These are phyloP conservation scores for Dipus sagitta DNA, from an alignment of 2,797 vertebrate genomes.

Conservation along the genomic window DNA sequence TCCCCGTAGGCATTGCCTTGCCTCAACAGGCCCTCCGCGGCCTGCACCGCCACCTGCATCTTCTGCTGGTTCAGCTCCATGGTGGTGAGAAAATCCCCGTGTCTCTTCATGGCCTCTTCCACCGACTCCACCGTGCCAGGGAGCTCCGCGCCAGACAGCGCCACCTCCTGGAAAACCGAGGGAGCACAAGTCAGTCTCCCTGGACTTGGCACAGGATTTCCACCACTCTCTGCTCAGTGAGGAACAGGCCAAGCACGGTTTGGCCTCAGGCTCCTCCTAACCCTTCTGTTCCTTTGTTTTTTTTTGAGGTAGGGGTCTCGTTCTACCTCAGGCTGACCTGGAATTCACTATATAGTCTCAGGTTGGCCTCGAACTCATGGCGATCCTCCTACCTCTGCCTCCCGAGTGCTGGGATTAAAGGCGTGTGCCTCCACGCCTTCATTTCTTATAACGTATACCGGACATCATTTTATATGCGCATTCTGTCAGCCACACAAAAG, in stretches of 20 bases:
- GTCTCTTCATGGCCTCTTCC: constrained; percentile 92
- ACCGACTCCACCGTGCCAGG: constrained; percentile 93
- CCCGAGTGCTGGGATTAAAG: no score
- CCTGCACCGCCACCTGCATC: constrained; percentile 92
- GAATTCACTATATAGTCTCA: no score
- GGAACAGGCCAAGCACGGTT: background rate
- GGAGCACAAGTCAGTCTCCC: background rate
- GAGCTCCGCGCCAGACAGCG: constrained; percentile 91
- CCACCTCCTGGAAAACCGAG: constrained; percentile 89
- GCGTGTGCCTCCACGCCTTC: no score
- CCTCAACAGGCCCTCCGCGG: constrained; percentile 93
- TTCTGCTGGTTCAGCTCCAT: constrained; percentile 96
- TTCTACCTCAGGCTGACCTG: no score
- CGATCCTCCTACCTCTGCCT: no score
- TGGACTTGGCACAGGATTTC: background rate
- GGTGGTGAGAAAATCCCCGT: constrained; percentile 95
- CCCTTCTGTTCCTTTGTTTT: no score
- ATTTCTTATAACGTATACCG: background rate
- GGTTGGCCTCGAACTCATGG: no score
- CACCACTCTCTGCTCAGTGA: background rate
- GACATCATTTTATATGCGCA: background rate
- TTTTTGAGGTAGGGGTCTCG: background rate
- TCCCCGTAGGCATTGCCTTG: constrained; percentile 93
- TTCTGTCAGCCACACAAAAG: no score
- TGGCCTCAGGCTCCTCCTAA: background rate